Percentiles rank a stretch among this genome's conserved stretches.
phyloP scores from a whole-genome alignment of 37 sponge, comb jelly and placozoan genomes.

The Ianthella basta region DNA sequence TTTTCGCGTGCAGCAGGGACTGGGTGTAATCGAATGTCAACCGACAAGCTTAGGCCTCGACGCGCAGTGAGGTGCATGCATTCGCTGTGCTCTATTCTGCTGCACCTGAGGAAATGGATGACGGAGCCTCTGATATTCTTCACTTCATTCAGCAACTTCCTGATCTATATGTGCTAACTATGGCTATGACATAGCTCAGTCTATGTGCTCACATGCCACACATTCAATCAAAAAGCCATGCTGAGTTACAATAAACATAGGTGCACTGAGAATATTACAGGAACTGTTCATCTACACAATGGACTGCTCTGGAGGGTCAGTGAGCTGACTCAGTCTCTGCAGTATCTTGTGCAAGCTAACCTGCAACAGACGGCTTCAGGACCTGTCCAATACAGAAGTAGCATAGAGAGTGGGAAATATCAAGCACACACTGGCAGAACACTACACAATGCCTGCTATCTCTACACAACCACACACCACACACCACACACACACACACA shows the following conservation, averaged over 20 bases:
- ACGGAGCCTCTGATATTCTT: conserved; percentile 83
- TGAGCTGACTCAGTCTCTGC: too few species aligned
- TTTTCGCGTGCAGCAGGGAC: too few species aligned
- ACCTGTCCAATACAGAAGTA: background rate
- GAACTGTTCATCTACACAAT: too few species aligned
- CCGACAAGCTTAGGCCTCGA: background rate
- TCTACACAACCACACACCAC: background rate
- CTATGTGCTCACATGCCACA: too few species aligned
- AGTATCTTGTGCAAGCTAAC: too few species aligned
- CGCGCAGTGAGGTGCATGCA: too few species aligned
- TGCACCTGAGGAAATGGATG: background rate
- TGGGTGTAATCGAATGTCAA: background rate
- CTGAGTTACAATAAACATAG: too few species aligned
- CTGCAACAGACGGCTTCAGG: background rate
- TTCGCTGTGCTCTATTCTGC: background rate
- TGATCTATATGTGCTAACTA: too few species aligned
- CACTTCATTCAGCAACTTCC: conserved; percentile 66
- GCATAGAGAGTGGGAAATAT: background rate
- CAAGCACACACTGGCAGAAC: background rate
- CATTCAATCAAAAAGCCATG: too few species aligned
- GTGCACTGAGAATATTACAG: too few species aligned
- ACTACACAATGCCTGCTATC: background rate
- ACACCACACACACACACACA: conserved; percentile 1
- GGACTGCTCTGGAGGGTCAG: too few species aligned
- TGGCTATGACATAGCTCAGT: too few species aligned